Evolutionary conservation across 2,888 invertebrate genomes (phyloP), one percentile per base, ranked within the genome.

Genomic region (Candidula unifasciata): DNA sequence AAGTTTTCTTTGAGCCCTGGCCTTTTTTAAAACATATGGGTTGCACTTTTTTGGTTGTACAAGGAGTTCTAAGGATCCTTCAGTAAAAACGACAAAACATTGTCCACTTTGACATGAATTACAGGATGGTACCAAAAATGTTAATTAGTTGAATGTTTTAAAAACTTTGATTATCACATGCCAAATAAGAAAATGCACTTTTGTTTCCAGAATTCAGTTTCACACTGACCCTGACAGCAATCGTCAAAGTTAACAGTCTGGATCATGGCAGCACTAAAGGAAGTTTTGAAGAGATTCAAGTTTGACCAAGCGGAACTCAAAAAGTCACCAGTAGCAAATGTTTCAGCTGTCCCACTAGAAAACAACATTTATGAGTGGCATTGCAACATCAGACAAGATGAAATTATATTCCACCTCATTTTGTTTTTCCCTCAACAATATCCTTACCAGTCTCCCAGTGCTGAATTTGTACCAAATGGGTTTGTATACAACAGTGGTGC

Each of bases 291-390:
- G 86, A 88, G 91, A 10, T 86, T 92, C 33, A 89, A 89, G 79
- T 86, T 83, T n/a, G 92, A 92, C 79, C 86, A 89, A 37, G 88
- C 89, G 35, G 92, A 92, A 82, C 81, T 91, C 10, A 84, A 87
- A 35, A 86, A 86, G 60, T 88, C 89, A n/a, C 91, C 91, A 0
- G 92, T 91, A 27, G 89, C 88, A 60, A 90, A 90, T 76, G 92
- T 92, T 68, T 91, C 91, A 0, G 92, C 92, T 0, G 86, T 87
- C 13, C 92, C 92, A 0, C 86, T 92, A 10, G 92, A 92, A n/a
- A 87, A 88, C 16, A 87, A 92, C 87, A 89, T 92, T 88, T 89
- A 91, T 30, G 92, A 92, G 83, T 92, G 92, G 92, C 92, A 92
- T 85, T 92, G 92, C 81, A 92, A 91, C 86, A 91, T 92, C 78